These are phyloP conservation scores for Euphydryas editha DNA, from an alignment of 2,888 invertebrate species.

Conservation along the genomic window DNA sequence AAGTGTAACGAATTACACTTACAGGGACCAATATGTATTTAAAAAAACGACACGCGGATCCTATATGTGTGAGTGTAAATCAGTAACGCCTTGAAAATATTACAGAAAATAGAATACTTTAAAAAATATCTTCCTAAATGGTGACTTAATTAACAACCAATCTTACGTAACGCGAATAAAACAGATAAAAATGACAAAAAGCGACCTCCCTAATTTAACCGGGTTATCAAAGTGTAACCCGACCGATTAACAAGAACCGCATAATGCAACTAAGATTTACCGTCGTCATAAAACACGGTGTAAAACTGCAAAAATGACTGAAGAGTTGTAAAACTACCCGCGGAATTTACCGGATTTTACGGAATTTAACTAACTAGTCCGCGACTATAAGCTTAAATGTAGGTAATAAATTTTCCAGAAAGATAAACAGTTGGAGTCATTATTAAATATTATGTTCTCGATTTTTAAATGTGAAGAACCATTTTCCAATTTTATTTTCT, in stretches of 20 bases:
- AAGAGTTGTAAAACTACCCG: slow-evolving; percentile 20
- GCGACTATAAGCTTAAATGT: slow-evolving; percentile 19
- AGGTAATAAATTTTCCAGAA: slow-evolving; percentile 7
- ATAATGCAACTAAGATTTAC: slow-evolving; percentile 28
- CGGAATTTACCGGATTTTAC: slow-evolving; percentile 27
- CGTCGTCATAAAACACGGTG: slow-evolving; percentile 21
- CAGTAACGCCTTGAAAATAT: too few relatives aligned
- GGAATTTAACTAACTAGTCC: slow-evolving; percentile 29
- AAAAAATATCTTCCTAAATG: neutral
- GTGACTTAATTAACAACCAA: neutral
- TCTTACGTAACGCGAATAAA: neutral
- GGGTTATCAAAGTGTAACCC: neutral
- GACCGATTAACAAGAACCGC: slow-evolving; percentile 2
- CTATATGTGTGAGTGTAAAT: too few relatives aligned
- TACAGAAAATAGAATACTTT: neutral
- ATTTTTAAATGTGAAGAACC: too few relatives aligned
- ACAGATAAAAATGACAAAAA: neutral
- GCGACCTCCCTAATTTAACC: neutral
- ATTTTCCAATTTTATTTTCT: too few relatives aligned
- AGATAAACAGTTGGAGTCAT: neutral
- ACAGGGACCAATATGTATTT: too few relatives aligned
- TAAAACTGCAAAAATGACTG: slow-evolving; percentile 18
- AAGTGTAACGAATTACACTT: too few relatives aligned
- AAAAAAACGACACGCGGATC: too few relatives aligned
- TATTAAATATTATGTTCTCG: neutral